A percentile compares a stretch with the other conserved stretches of the same genome.
Evolutionary conservation across 2,797 vertebrate species (phyloP).

Genomic region (Decapterus maruadsi): DNA sequence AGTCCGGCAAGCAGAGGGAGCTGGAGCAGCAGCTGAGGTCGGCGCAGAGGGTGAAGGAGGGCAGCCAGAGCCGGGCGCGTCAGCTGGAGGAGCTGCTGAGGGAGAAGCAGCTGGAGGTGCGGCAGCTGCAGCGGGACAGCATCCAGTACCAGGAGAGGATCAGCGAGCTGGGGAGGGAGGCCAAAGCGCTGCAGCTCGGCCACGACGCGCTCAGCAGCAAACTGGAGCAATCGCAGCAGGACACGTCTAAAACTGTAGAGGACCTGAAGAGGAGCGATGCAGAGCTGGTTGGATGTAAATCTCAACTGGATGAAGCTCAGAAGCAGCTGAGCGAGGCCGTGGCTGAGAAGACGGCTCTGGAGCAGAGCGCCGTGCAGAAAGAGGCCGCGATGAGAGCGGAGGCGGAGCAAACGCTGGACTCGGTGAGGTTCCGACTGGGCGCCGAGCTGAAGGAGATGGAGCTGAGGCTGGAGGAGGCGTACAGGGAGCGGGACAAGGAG

Average conservation of each 20-base stretch:
- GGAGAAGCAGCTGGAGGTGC: constrained; percentile 96
- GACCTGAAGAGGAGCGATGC: constrained; percentile 81
- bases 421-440: constrained; percentile 89
- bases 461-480: constrained; percentile 87
- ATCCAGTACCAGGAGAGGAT: constrained; percentile 95
- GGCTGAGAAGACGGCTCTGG: constrained; percentile 82
- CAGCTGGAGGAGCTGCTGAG: constrained; percentile 96
- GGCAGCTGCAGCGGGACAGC: constrained; percentile 94
- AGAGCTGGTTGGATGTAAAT: constrained; percentile 86
- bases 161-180: constrained; percentile 89
- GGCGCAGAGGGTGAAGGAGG: constrained; percentile 86
- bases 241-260: constrained; percentile 79
- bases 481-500: constrained; percentile 84
- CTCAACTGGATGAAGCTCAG: constrained; percentile 87
- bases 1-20: constrained; percentile 88
- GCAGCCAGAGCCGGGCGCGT: constrained; percentile 86
- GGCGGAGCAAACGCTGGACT: constrained; percentile 89
- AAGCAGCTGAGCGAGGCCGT: constrained; percentile 85
- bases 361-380: constrained; percentile 80
- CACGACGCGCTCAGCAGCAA: constrained; percentile 86
- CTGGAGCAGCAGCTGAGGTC: constrained; percentile 91
- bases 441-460: constrained; percentile 91
- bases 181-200: constrained; percentile 89
- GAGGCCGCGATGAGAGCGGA: constrained; percentile 84
- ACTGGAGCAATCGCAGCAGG: constrained; percentile 80